Base-by-base conservation (phyloP, 2,888 invertebrate genomes). In the Drosophila koepferae region DNA sequence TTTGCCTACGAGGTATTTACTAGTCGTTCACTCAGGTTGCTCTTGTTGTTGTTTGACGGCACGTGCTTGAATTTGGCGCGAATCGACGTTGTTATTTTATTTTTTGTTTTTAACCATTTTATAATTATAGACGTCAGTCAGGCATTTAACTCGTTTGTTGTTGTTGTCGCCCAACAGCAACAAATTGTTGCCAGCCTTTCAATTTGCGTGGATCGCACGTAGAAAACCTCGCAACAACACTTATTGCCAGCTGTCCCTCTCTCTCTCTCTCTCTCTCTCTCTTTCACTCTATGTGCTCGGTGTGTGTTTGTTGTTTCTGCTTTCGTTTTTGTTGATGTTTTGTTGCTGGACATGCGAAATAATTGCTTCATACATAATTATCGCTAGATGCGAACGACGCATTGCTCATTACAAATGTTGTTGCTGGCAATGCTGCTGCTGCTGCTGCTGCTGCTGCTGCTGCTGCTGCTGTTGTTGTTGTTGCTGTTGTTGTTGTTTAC, bases 61-160 rank as follows among this genome's bases (percentile, higher is more conserved):
- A 83, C 81, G 74, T 84, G 84, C 80, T 89, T 76, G 72, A 83
- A 83, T 72, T 75, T 77, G 71, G 64, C 74, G 63, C 66, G 69
- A 72, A 77, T 71, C 72, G 77, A 74, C 77, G 84, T 74, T 87
- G 72, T 38, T 66, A 28, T 23, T 23, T 46, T 20, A 2, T 44
- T 51, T 34, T 51, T 20, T 34, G 3, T 66, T 68, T 48, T 74
- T 86, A 83, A 63, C 70, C 86, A 76, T 72, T 84, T 86, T 86
- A 84, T 89, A 86, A 86, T 86, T 86, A 89, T 86, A 89, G 89
- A 89, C 86, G 86, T 86, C 89, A 86, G 89, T 86, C 86, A 86
- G 87, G 87, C 86, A 89, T 86, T 86, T 86, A 86, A 89, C 89
- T 84, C 84, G 86, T 61, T 81, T 78, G 58, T 63, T 82, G 82